Conservation (phyloP, 2,888 invertebrate genomes). For the Pinctada fucata region DNA sequence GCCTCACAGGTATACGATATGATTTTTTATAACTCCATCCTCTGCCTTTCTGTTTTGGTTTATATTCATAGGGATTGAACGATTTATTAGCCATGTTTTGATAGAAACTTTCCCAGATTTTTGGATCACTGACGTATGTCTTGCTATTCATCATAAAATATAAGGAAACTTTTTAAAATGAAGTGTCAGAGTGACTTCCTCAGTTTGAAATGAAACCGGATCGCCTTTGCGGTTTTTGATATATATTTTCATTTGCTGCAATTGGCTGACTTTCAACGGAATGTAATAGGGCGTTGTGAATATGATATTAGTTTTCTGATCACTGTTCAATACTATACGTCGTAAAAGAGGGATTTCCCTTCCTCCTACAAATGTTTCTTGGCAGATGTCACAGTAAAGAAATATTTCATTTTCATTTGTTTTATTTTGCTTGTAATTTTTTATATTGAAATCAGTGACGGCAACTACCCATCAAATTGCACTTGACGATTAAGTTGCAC, state of each 20-base stretch:
- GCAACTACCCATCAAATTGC: too few species aligned
- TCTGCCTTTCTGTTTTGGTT: too few species aligned
- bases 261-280: constrained; percentile 24
- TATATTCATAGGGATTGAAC: too few species aligned
- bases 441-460: constrained; percentile 21
- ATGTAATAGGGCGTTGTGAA: constrained; percentile 28
- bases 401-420: constrained; percentile 15
- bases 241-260: constrained; percentile 27
- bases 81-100: too few species aligned
- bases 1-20: too few species aligned
- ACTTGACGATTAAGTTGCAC: too few species aligned
- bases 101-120: too few species aligned
- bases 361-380: constrained; percentile 28
- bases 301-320: constrained; percentile 15
- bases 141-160: constrained; percentile 7
- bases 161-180: constrained; percentile 31
- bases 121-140: too few species aligned
- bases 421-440: too few species aligned
- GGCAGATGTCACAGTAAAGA: constrained; percentile 17
- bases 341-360: constrained; percentile 27
- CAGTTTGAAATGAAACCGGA: constrained; percentile 20
- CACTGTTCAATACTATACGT: constrained; percentile 22
- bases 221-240: constrained; percentile 18
- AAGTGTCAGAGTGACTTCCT: constrained; percentile 23
- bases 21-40: too few species aligned